phyloP scores from a whole-genome alignment of 2,797 vertebrate genomes.

The Chrosomus eos region DNA sequence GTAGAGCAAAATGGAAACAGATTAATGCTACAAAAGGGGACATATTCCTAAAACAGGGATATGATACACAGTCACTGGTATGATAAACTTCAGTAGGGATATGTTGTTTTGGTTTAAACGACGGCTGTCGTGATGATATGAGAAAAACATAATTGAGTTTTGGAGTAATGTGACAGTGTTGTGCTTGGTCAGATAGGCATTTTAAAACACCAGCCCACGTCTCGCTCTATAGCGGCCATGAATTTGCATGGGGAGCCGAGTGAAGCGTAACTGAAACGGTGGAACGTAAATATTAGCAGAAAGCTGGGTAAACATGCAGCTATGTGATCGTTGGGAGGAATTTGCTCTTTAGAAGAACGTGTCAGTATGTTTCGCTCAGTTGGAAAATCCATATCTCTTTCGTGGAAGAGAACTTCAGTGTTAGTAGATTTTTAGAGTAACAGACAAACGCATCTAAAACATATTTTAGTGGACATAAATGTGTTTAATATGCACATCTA shows the following conservation, averaged over 20 bases:
- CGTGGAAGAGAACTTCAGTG: not conserved
- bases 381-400: not conserved
- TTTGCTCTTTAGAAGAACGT: slow-evolving; percentile 3
- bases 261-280: not conserved
- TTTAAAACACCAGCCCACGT: slow-evolving; percentile 14
- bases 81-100: not conserved
- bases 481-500: not conserved
- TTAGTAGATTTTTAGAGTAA: not conserved
- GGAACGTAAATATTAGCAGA: slow-evolving; percentile 30
- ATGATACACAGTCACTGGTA: too few relatives aligned
- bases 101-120: not conserved
- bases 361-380: not conserved
- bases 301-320: not conserved
- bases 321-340: not conserved
- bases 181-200: slow-evolving; percentile 20
- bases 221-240: not conserved
- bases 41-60: not conserved
- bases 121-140: not conserved
- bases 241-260: slow-evolving; percentile 1
- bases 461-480: not conserved
- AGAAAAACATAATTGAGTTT: slow-evolving; percentile 20
- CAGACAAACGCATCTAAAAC: not conserved
- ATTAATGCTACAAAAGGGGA: not conserved
- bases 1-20: not conserved
- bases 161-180: slow-evolving; percentile 1